Evolutionary conservation across 2,797 vertebrate genomes (phyloP).

Genomic region (Xerus rutilus): DNA sequence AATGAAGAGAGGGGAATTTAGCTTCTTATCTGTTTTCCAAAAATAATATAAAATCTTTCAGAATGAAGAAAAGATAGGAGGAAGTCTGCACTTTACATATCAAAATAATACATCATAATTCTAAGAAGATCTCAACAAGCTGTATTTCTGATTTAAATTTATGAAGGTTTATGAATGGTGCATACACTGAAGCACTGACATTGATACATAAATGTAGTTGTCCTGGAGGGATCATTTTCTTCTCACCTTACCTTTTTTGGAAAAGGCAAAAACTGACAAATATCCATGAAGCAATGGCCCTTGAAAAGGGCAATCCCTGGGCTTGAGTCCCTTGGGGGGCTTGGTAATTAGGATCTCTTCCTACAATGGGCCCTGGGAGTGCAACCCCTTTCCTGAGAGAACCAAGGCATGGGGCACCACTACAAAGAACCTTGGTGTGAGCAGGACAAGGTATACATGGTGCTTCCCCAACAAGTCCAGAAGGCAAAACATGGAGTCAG

Average conservation of each 20-base stretch:
- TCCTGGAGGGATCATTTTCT: slow-evolving; percentile 3
- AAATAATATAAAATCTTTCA: neutral
- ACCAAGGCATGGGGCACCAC: neutral
- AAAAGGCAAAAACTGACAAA: neutral
- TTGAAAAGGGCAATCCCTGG: slow-evolving; percentile 59
- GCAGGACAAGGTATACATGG: neutral
- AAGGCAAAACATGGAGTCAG: neutral
- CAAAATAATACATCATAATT: slow-evolving; percentile 56
- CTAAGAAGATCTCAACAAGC: slow-evolving; percentile 58
- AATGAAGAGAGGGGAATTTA: neutral
- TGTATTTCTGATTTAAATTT: slow-evolving; percentile 57
- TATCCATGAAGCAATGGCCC: neutral
- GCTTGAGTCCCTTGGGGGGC: slow-evolving; percentile 40
- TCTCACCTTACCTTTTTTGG: slow-evolving; percentile 45
- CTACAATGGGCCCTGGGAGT: neutral
- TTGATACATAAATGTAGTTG: neutral
- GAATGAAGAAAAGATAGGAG: slow-evolving; percentile 21
- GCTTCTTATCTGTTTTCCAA: neutral
- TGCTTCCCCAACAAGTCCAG: neutral
- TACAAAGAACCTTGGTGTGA: neutral
- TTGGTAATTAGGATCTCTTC: slow-evolving; percentile 17
- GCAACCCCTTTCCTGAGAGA: neutral
- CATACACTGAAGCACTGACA: slow-evolving; percentile 48
- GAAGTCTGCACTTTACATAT: slow-evolving; percentile 33
- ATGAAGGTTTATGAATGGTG: slow-evolving; percentile 40